Base-by-base conservation (phyloP, 2,888 invertebrate species). In the Drosophila limbata region DNA sequence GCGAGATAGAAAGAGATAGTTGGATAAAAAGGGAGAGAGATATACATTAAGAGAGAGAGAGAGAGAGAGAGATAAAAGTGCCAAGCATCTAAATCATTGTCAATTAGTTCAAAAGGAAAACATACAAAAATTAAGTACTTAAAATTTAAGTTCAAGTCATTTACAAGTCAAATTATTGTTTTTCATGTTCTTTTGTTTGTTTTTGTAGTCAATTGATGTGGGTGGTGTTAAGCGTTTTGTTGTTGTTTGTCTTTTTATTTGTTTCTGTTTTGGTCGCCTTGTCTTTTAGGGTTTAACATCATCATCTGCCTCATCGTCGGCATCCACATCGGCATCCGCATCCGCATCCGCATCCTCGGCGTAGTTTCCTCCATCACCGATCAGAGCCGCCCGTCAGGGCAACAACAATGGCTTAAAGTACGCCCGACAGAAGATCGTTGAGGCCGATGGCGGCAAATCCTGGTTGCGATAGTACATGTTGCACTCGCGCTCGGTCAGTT, bases 371-470 rank as follows among this genome's bases (percentile, higher is more conserved):
- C 28, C 48, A n/a, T 19, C 48, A 15, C 17, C 42, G 31, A 10
- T 15, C 17, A 17, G 9, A 15, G 25, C 45, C 35, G 88, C 89
- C 61, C 89, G 92, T 92, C 93, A 92, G 87, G 92, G 93, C 83
- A 93, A 87, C 86, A 93, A 91, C 67, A 95, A 90, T 67, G 95
- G 95, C 88, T 94, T 96, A 93, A 98, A 98, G 93, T 96, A 97
- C 88, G 96, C 96, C 73, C 97, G 94, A 93, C 97, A 98, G 93
- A 96, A 97, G 57, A 97, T 94, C 31, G 97, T 95, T 73, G 96
- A 95, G 79, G 95, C 94, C 15, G 96, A 95, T 19, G 97, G 96
- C 42, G 98, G 96, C 69, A 95, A 93, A 92, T 98, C 98, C 83
- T 96, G 96, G 51, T 95, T 95, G 59, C 96, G 94, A 76, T 95